Evolutionary conservation across 2,113 vertebrate genomes (phyloP), one percentile per base, ranked within the genome.

Genomic region (Lophotis ruficrista): DNA sequence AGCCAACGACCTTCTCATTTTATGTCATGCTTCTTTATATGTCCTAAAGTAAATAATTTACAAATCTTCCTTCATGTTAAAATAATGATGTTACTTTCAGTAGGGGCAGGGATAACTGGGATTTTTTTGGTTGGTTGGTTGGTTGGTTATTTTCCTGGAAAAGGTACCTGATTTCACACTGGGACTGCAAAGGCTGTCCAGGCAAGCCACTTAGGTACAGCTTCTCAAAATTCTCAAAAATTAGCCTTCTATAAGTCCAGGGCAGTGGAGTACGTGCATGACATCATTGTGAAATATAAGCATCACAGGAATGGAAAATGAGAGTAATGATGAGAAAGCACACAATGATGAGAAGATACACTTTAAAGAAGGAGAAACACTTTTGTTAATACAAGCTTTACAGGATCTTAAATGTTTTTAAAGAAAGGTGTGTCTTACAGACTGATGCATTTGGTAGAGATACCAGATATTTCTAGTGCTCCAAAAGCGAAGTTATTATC

Each of bases 261-360:
- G 24, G 9, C 24, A 66, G 20, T 37, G 53, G 24, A n/a, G 4
- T 24, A 10, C 1, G 0, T 68, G 20, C 1, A 5, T 58, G 21
- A 37, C 10, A 76, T 48, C 24, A 35, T 5, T 37, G 30, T 81
- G 61, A 84, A 94, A 79, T n/a, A 54, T 7, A 81, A 38, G 5
- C 28, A 62, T 38, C 38, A 37, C 3, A 48, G 33, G 48, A 22
- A 64, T n/a, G n/a, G 53, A 84, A 87, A 64, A 45, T 7, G 47
- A 3, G 4, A 93, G 10, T 16, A 30, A 50, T 1, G 2, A 21
- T 25, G 31, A 64, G 60, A 88, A 73, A 76, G 16, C 6, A 22
- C 41, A 79, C 9, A 25, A 7, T 17, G 4, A n/a, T 60, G 17
- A 50, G 14, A 70, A 35, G 0, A 0, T 10, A 50, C 7, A 21